These are phyloP conservation scores for Lemur catta DNA, from an alignment of 2,797 vertebrate species.

Conservation along the genomic window DNA sequence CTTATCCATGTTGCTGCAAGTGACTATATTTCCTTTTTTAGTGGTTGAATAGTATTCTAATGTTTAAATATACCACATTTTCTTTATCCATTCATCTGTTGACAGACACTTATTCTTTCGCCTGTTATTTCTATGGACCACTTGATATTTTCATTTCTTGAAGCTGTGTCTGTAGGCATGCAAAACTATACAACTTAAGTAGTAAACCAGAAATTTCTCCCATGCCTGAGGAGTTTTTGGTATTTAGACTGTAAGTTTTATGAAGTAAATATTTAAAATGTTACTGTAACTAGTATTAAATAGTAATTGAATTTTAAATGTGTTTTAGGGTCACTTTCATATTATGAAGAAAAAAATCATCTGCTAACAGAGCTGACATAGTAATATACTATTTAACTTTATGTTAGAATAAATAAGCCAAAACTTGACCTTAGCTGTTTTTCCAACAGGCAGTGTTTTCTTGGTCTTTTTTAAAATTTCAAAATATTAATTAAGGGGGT, in stretches of 20 bases:
- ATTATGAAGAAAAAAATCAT: neutral
- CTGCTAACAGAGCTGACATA: neutral
- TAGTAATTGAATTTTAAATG: neutral
- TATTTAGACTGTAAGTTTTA: neutral
- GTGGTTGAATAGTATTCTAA: neutral
- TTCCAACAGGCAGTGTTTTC: neutral
- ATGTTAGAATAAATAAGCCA: neutral
- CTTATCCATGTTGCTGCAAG: neutral
- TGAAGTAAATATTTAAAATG: neutral
- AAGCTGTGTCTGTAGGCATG: neutral
- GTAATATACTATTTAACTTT: neutral
- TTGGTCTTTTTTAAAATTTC: neutral
- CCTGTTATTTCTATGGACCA: neutral
- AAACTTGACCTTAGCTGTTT: neutral
- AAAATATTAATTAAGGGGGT: neutral
- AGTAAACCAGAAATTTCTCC: neutral
- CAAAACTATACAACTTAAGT: neutral
- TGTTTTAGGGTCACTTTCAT: neutral
- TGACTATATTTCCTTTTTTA: neutral
- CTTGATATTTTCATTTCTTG: neutral
- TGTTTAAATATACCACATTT: neutral
- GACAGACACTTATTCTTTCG: neutral
- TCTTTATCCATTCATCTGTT: neutral
- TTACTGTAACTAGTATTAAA: neutral
- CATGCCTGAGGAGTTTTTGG: neutral